Evolutionary conservation across 2,888 invertebrate genomes (phyloP), one percentile per base, ranked within the genome.

Genomic region (Lymantria dispar): DNA sequence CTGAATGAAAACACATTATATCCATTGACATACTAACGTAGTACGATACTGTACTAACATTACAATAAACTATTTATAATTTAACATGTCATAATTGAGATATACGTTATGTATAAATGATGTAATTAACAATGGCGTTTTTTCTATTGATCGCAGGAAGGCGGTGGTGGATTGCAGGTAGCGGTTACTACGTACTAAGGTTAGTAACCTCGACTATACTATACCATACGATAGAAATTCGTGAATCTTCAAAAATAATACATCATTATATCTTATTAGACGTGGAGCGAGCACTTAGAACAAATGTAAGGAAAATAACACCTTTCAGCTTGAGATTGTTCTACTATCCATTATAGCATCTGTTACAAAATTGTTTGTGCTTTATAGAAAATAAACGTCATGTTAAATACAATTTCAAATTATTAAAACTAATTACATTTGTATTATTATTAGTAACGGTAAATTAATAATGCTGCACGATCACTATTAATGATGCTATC

Each of bases 181-280:
- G 83, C 78, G 74, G 76, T 82, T 76, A 77, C 72, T 73, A 75
- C 80, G 71, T 73, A 71, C 64, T 70, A 76, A 89, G 90, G 91
- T 91, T 80, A 90, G 88, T 91, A 73, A 88, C 83, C 86, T 68
- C 64, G 61, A 58, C 3, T 77, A 78, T 81, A 78, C 76, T n/a
- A 80, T 80, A 83, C 80, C 80, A 72, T 70, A 62, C 78, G 78
- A 84, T 87, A 71, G 85, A 82, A 85, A 85, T 90, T 88, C 81
- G 85, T 86, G 85, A 85, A 88, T 87, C 85, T 83, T 83, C 82
- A 83, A 78, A 88, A 88, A 86, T 85, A 87, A 85, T 83, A 84
- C 80, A 77, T 86, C 83, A 88, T 89, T 88, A 87, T 81, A 72
- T 83, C 83, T 85, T 85, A 89, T 87, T 89, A 87, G 81, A 76